Base-by-base conservation (phyloP, 35 echinoderm and acorn worm genomes). In the Chiridota heheva region DNA sequence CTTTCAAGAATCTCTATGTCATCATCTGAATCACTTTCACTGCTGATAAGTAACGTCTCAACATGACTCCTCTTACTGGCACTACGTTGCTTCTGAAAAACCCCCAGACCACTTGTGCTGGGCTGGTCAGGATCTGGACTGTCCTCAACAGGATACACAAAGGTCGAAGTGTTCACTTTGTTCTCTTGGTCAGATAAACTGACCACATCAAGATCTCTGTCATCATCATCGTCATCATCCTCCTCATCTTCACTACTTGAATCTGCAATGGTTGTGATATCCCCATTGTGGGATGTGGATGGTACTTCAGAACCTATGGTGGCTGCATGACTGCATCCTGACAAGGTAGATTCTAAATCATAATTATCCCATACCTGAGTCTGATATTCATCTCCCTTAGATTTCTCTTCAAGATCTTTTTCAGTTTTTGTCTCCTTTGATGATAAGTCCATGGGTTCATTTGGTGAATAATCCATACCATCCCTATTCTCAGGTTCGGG, bases 341-440 rank as follows among this genome's bases (percentile, higher is more conserved):
- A 77, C 30, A 77, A 77, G 2, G 73, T 77, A n/a, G 73, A 77
- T 40, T 77, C 73, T 1, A 77, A 47, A 58, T 77, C 73, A 3
- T 47, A 77, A 55, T 58, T 58, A 60, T 77, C 73, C 73, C 73
- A 77, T 32, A 41, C 60, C 44, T 77, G 73, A 17, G 48, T 55
- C 73, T 77, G 73, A 40, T 55, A 77, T 15, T 77, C 73, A 15
- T 77, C 73, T 60, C 60, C 60, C 18, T n/a, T 35, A 7, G 73
- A 77, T 35, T 56, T 58, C 31, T 77, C 55, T 8, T 77, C 73
- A 1, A 55, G 22, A 40, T 77, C 73, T 28, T 77, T 77, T 7
- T 77, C 73, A 36, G 73, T 58, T 77, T 77, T 77, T 25, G 73
- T 41, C 51, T 77, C 73, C 44, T 77, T 77, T 30, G 73, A 77